These are phyloP conservation scores for Theretra japonica DNA, from an alignment of 2,888 invertebrate genomes.

Conservation along the genomic window DNA sequence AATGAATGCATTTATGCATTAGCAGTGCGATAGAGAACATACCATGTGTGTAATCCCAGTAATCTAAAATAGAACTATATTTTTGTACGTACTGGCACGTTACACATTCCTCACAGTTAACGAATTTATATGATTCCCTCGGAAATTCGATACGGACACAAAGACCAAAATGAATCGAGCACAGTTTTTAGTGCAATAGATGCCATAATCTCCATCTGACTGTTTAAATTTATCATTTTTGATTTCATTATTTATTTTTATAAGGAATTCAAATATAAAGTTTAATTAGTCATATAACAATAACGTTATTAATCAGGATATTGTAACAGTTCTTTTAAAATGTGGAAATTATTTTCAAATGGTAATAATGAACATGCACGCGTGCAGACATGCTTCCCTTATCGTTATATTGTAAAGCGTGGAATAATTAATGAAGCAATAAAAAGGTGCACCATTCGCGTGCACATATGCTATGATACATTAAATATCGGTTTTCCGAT, in stretches of 20 bases:
- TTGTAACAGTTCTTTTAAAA: background rate
- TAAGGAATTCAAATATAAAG: too few relatives aligned
- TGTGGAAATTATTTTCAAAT: background rate
- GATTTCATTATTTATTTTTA: too few relatives aligned
- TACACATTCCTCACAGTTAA: background rate
- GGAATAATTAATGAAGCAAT: slow-evolving; percentile 44
- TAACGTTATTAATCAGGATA: background rate
- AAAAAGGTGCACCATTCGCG: slow-evolving; percentile 42
- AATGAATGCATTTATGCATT: slow-evolving; percentile 36
- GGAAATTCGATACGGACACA: background rate
- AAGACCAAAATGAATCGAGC: background rate
- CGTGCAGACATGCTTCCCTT: slow-evolving; percentile 9
- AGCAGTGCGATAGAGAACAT: slow-evolving; percentile 41
- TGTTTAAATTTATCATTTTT: too few relatives aligned
- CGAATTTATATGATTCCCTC: background rate
- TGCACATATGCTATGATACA: slow-evolving; percentile 35
- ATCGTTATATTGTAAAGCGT: slow-evolving; percentile 39
- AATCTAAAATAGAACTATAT: slow-evolving; percentile 2
- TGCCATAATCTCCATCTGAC: background rate
- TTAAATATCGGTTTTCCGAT: slow-evolving; percentile 17
- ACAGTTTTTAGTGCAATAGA: background rate
- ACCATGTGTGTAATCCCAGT: slow-evolving; percentile 21
- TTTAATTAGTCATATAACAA: too few relatives aligned
- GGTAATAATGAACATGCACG: slow-evolving; percentile 3
- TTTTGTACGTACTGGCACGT: background rate